Percentiles rank a stretch among this genome's conserved stretches.
phyloP scores from a whole-genome alignment of 2,888 invertebrate species.

The Drosophila melanosoma region DNA sequence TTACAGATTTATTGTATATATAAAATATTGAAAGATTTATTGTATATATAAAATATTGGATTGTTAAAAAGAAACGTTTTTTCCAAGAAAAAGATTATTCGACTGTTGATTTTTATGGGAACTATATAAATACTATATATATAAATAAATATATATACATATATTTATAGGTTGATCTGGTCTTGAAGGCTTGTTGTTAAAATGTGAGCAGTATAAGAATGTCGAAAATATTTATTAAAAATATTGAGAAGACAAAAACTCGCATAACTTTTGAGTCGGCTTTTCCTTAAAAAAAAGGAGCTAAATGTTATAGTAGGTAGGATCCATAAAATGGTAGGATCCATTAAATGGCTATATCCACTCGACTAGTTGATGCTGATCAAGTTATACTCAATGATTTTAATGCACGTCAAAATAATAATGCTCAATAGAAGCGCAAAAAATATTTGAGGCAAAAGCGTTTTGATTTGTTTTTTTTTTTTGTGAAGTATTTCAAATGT shows the following conservation, averaged over 20 bases:
- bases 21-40: neutral
- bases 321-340: too few relatives aligned
- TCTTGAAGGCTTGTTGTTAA: neutral
- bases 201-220: neutral
- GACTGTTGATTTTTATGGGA: neutral
- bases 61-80: neutral
- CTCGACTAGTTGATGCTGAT: neutral
- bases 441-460: slow-evolving; percentile 34
- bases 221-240: neutral
- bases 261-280: neutral
- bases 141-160: too few relatives aligned
- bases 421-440: neutral
- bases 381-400: neutral
- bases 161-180: too few relatives aligned
- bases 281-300: neutral
- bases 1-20: neutral
- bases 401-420: neutral
- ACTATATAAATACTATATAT: too few relatives aligned
- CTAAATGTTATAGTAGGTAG: neutral
- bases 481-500: slow-evolving; percentile 4
- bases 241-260: neutral
- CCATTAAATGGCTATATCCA: neutral
- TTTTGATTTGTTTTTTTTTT: slow-evolving; percentile 7
- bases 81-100: neutral
- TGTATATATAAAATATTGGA: neutral